Conservation (phyloP, 2,888 invertebrate species). For the Coremacera marginata region DNA sequence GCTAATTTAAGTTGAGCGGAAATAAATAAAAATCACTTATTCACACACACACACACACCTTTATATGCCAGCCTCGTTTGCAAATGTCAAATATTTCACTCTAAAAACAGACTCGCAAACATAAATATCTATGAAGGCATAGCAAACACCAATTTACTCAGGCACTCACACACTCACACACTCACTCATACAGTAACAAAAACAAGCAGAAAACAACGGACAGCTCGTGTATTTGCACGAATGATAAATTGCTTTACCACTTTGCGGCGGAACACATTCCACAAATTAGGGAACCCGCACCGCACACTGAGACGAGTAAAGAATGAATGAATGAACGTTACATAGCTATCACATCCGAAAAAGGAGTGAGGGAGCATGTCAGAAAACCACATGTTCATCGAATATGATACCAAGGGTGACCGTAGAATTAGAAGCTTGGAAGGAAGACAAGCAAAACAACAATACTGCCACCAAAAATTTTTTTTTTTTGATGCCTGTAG, state of each 20-base stretch:
- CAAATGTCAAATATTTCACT: constrained; percentile 2
- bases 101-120: background rate
- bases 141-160: too few species aligned
- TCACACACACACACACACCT: background rate
- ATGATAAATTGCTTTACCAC: constrained; percentile 15
- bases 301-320: background rate
- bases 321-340: background rate
- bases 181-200: too few species aligned
- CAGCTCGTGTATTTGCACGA: background rate
- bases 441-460: too few species aligned
- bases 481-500: too few species aligned
- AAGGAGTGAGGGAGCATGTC: too few species aligned
- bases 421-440: too few species aligned
- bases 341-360: too few species aligned
- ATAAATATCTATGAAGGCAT: background rate
- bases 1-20: background rate
- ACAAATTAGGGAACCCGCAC: constrained; percentile 4
- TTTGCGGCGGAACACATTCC: constrained; percentile 8
- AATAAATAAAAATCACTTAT: background rate
- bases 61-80: background rate
- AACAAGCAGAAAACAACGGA: background rate
- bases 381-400: too few species aligned
- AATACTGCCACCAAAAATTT: background rate
- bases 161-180: too few species aligned
- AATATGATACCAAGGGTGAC: too few species aligned